Conservation (phyloP, 2,113 vertebrate genomes). For the mouse (Mus musculus) region DNA sequence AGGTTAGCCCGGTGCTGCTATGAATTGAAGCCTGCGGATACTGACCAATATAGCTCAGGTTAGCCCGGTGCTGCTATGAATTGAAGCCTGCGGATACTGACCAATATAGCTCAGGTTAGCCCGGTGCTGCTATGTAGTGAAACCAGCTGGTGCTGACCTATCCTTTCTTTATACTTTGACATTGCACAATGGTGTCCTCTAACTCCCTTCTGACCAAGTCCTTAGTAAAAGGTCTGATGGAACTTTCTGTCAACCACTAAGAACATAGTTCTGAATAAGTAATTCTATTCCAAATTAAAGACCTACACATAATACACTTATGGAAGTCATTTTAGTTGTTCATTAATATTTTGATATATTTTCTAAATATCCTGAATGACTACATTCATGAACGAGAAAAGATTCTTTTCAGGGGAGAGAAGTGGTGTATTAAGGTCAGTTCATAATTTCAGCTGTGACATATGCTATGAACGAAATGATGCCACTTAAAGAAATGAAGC, state of each 20-base stretch:
- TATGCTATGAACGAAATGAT: background rate
- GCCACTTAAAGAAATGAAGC: background rate
- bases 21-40: background rate
- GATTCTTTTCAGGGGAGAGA: background rate
- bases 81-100: background rate
- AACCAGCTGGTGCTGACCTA: background rate
- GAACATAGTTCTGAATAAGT: background rate
- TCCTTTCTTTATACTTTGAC: background rate
- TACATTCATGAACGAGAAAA: background rate
- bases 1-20: too few relatives aligned
- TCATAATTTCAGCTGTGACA: background rate
- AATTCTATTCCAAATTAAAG: background rate
- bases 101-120: background rate
- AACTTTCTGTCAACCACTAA: background rate
- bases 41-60: background rate
- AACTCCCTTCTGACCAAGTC: background rate
- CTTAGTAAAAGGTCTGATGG: background rate
- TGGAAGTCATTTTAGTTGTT: background rate
- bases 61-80: background rate
- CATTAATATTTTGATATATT: background rate
- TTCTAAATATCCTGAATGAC: background rate
- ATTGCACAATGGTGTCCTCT: background rate
- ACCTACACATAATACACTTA: background rate
- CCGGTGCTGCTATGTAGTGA: background rate
- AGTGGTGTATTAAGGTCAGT: background rate